Conservation (phyloP, 2,888 invertebrate species). For the Thymelicus acteon region DNA sequence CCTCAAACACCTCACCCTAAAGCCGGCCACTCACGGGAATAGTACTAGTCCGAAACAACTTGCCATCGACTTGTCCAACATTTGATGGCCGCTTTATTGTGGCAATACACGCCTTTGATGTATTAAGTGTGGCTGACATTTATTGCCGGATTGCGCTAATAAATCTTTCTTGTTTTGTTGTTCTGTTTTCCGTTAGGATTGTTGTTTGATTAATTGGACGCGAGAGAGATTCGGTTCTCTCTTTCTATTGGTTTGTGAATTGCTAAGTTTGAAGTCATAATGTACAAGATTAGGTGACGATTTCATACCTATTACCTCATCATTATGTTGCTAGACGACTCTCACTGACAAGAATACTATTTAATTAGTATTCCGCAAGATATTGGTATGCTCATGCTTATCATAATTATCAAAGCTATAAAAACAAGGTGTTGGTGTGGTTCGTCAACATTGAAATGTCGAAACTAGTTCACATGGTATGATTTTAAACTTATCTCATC, state of each 20-base stretch:
- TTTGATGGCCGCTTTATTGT: slow-evolving; percentile 44
- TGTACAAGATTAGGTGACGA: too few species aligned
- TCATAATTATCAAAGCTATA: too few species aligned
- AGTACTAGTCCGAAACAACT: slow-evolving; percentile 43
- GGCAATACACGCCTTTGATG: slow-evolving; percentile 38
- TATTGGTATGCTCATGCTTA: too few species aligned
- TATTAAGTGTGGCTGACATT: slow-evolving; percentile 37
- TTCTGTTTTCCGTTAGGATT: slow-evolving; percentile 29
- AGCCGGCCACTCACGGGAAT: slow-evolving; percentile 41
- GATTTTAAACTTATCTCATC: too few species aligned
- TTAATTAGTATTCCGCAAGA: too few species aligned
- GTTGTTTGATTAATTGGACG: slow-evolving; percentile 32
- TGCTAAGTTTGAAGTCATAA: background rate
- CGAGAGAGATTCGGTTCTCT: slow-evolving; percentile 5
- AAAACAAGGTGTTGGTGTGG: too few species aligned
- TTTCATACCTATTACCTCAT: too few species aligned
- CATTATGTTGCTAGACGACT: too few species aligned
- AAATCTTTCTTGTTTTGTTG: slow-evolving; percentile 35
- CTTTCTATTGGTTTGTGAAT: background rate
- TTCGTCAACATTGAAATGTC: too few species aligned
- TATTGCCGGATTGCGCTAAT: slow-evolving; percentile 35
- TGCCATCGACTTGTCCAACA: slow-evolving; percentile 43
- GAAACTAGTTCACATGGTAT: too few species aligned
- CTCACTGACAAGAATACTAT: too few species aligned
- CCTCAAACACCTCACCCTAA: slow-evolving; percentile 2